Base-by-base conservation (phyloP, 1,140 invertebrate genomes). In the Anagrus nilaparvatae region DNA sequence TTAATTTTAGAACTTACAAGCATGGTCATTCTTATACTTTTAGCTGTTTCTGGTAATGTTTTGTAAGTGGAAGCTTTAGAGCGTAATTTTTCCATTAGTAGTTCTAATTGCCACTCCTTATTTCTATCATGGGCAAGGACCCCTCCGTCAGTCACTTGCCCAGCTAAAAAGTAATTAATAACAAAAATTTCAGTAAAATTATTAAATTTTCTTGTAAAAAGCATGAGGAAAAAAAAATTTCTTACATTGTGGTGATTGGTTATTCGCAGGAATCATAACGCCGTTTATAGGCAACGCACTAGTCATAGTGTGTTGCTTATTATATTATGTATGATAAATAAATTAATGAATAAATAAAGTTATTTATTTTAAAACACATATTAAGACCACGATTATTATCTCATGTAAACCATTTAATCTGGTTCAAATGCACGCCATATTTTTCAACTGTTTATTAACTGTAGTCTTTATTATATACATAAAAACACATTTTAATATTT, bases 1-100 rank as follows among this genome's bases (percentile, higher is more conserved):
- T 34, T 9, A 8, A 27, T 16, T 33, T 25, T 13, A 42, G 36
- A 49, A 68, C 70, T 69, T 74, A 91, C 88, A 65, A 89, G 66
- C 59, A 91, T 74, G 38, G 83, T 77, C 76, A 87, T 82, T 44
- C 87, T 72, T 34, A 91, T 74, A 45, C 79, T 81, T 69, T 92
- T 93, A 6, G 87, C 82, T 47, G 80, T 86, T 61, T 94, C 89
- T 21, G 75, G 68, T 54, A 92, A 78, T 24, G 81, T 76, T 64
- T 86, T 89, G 49, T 79, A 79, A 0, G 69, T 61, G 20, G 79
- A 73, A 52, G 81, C 75, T 64, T 85, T 85, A 8, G 79, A 79
- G 32, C 86, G 74, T n/a, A 93, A 63, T 58, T 85, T 85, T 58
- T 92, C 87, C 86, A 93, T 90, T 24, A 91, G 65, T 43, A 85